Conservation (phyloP, 2,888 invertebrate genomes). For the Leptothorax acervorum region DNA sequence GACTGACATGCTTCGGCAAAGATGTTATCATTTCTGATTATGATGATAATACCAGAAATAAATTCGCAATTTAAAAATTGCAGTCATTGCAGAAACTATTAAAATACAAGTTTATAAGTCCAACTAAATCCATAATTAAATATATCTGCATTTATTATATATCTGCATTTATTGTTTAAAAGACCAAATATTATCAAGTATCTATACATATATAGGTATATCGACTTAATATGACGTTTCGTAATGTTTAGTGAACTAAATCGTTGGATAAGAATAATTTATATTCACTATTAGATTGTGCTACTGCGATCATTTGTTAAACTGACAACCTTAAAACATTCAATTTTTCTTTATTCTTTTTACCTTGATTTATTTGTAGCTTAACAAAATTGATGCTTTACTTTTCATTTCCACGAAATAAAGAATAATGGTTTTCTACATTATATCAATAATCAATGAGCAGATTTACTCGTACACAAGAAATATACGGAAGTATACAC, state of each 20-base stretch:
- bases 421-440: constrained; percentile 8
- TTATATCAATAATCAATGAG: constrained; percentile 19
- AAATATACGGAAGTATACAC: neutral
- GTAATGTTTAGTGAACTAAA: neutral
- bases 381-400: constrained; percentile 10
- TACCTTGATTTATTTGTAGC: neutral
- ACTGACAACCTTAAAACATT: constrained; percentile 1
- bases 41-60: neutral
- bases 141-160: neutral
- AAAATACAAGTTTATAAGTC: neutral
- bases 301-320: neutral
- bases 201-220: neutral
- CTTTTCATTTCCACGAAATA: neutral
- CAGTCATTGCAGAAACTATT: neutral
- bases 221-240: neutral
- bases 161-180: neutral
- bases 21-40: constrained; percentile 8
- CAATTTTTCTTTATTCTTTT: neutral
- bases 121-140: neutral
- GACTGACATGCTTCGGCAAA: neutral
- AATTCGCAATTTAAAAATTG: neutral
- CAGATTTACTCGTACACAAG: neutral
- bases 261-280: neutral
- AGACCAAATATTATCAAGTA: neutral
- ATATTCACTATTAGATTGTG: neutral